A percentile compares a stretch with the other conserved stretches of the same genome.
These are phyloP conservation scores for Elmis aenea DNA, from an alignment of 2,888 invertebrate genomes.

Conservation along the genomic window DNA sequence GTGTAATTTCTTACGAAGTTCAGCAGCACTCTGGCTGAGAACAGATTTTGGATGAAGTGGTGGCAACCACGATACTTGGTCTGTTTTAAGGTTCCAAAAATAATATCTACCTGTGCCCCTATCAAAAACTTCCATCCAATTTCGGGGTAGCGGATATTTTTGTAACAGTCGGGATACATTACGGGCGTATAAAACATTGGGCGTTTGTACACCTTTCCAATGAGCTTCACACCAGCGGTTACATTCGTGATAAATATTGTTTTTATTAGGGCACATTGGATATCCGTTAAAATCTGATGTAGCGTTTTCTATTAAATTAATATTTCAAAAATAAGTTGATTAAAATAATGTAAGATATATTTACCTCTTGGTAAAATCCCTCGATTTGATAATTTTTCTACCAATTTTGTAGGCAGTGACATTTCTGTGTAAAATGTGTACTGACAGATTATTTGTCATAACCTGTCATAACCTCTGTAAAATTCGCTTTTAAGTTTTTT, in stretches of 20 bases:
- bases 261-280: conserved; percentile 91
- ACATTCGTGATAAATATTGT: conserved; percentile 92
- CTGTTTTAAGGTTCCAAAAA: conserved; percentile 91
- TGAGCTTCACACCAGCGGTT: conserved; percentile 80
- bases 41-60: conserved; percentile 84
- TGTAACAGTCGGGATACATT: conserved; percentile 71
- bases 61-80: conserved; percentile 92
- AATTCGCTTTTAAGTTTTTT: no score
- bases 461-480: no score
- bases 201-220: conserved; percentile 74
- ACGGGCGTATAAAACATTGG: conserved; percentile 70
- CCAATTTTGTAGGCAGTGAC: conserved; percentile 86
- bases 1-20: conserved; percentile 69
- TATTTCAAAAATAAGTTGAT: not conserved
- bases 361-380: conserved; percentile 58
- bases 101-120: conserved; percentile 87
- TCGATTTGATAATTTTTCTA: conserved; percentile 80
- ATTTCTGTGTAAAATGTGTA: no score
- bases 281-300: conserved; percentile 55
- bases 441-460: no score
- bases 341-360: conserved; percentile 25
- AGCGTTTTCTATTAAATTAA: conserved; percentile 21
- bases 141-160: conserved; percentile 83
- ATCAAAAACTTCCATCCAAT: conserved; percentile 94
- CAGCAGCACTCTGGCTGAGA: conserved; percentile 76